Conservation (phyloP, 1,140 invertebrate species). For the Drosophila kanapiae region DNA sequence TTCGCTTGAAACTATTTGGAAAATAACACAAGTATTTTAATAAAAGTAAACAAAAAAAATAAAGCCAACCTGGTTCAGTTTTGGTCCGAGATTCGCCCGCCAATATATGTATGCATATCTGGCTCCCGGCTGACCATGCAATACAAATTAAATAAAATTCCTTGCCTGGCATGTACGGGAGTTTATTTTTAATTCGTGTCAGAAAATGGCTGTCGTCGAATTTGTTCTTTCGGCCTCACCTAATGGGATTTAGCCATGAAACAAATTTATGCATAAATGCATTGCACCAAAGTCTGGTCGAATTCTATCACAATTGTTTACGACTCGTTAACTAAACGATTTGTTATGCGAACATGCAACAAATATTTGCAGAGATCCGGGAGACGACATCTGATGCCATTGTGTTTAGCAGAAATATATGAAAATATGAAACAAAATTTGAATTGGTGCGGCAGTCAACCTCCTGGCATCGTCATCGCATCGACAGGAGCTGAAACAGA, state of each 20-base stretch:
- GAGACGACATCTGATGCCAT: conserved; percentile 38
- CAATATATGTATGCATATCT: background rate
- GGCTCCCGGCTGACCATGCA: background rate
- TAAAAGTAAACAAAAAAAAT: background rate
- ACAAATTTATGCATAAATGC: conserved; percentile 33
- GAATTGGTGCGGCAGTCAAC: conserved; percentile 34
- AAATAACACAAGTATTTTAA: background rate
- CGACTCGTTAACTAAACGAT: conserved; percentile 46
- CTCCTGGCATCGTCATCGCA: conserved; percentile 23
- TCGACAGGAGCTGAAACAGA: conserved; percentile 30
- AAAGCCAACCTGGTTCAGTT: background rate
- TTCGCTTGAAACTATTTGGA: background rate
- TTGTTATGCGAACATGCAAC: conserved; percentile 23
- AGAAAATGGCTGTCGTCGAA: conserved; percentile 10
- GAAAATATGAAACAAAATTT: conserved; percentile 41
- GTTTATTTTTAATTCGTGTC: conserved; percentile 37
- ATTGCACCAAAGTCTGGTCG: conserved; percentile 29
- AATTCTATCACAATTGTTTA: conserved; percentile 48
- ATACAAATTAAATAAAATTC: conserved; percentile 14
- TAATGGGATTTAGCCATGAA: conserved; percentile 32
- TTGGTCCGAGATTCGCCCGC: background rate
- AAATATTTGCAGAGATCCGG: conserved; percentile 38
- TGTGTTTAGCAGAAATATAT: conserved; percentile 48
- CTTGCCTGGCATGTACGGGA: background rate
- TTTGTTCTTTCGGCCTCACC: background rate